These are phyloP conservation scores for Okapia johnstoni DNA, from an alignment of 2,113 vertebrate genomes.

Conservation along the genomic window DNA sequence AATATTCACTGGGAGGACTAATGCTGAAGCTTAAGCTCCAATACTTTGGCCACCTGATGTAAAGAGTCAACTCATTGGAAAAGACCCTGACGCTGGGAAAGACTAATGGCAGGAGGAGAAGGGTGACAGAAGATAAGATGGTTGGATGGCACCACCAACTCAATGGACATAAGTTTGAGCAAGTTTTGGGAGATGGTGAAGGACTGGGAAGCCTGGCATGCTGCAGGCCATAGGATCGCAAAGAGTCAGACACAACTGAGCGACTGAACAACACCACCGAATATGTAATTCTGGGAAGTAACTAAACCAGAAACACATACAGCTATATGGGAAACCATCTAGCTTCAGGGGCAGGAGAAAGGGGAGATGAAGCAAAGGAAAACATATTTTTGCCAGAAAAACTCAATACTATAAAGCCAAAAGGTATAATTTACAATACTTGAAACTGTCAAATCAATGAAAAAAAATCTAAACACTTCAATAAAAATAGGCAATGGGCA, in stretches of 20 bases:
- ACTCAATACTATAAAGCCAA: not conserved
- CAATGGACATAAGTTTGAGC: not conserved
- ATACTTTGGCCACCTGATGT: not conserved
- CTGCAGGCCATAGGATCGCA: not conserved
- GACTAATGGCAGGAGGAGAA: not conserved
- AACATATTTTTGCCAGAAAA: not conserved
- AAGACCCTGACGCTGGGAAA: not conserved
- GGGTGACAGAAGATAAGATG: not conserved
- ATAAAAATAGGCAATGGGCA: not conserved
- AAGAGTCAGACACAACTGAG: not conserved
- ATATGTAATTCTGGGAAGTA: not conserved
- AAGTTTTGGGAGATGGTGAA: not conserved
- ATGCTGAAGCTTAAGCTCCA: not conserved
- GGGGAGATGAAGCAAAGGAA: not conserved
- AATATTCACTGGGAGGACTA: not conserved
- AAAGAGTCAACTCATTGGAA: not conserved
- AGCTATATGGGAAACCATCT: not conserved
- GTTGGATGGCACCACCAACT: not conserved
- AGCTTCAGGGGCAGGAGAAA: not conserved
- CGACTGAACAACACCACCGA: not conserved
- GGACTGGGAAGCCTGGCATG: not conserved
- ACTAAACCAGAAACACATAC: not conserved
- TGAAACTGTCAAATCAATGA: not conserved
- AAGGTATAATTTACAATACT: not conserved
- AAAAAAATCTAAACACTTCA: constrained; percentile 1